phyloP scores from a whole-genome alignment of 2,113 vertebrate genomes.

The Pedionomus torquatus region DNA sequence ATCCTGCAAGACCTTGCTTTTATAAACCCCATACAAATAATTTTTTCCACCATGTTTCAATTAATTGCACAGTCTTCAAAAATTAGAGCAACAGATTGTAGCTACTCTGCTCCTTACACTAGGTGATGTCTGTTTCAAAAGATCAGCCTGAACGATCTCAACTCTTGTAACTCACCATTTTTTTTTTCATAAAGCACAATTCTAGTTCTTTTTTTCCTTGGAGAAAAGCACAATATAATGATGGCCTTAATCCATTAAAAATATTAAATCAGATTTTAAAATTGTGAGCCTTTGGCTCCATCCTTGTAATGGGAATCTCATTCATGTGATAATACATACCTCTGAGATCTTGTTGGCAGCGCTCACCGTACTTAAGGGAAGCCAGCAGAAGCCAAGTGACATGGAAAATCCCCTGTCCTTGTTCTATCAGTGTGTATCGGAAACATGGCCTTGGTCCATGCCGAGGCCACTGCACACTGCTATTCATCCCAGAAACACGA shows the following conservation, averaged over 20 bases:
- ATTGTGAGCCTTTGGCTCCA: neutral
- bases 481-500: neutral
- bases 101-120: neutral
- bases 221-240: neutral
- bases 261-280: neutral
- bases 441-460: neutral
- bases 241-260: neutral
- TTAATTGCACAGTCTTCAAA: neutral
- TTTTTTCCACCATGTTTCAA: neutral
- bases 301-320: neutral
- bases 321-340: neutral
- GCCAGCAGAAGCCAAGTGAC: neutral
- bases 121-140: neutral
- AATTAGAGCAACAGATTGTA: neutral
- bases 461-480: too few species aligned
- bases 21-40: neutral
- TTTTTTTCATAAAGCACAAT: neutral
- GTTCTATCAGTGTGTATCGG: fast-evolving
- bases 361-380: neutral
- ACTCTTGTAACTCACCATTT: neutral
- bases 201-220: neutral
- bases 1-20: neutral
- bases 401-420: neutral
- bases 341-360: neutral
- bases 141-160: neutral